Evolutionary conservation across 2,888 invertebrate genomes (phyloP).

Genomic region (Electrophaes corylata): DNA sequence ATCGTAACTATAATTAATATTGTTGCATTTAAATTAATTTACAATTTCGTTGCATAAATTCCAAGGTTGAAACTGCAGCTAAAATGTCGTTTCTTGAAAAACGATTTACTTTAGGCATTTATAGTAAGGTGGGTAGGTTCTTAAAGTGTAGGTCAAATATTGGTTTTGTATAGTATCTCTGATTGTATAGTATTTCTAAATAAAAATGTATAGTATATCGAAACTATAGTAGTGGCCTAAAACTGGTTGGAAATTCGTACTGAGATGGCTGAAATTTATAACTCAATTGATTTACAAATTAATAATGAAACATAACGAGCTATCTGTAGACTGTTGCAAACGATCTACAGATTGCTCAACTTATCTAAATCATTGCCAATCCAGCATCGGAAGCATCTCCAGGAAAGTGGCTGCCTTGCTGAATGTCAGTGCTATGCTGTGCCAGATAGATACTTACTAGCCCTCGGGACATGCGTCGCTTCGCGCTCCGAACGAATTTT

Average conservation of each 20-base stretch:
- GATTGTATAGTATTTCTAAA: no score
- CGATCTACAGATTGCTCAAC: not conserved
- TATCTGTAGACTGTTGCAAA: not conserved
- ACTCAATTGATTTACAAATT: not conserved
- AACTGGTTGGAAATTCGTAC: not conserved
- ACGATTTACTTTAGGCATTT: no score
- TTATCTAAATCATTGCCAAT: not conserved
- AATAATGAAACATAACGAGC: not conserved
- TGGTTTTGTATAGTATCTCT: no score
- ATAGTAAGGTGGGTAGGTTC: no score
- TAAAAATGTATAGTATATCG: not conserved
- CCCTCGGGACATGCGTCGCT: not conserved
- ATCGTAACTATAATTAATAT: no score
- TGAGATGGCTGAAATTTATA: not conserved
- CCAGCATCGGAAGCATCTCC: no score
- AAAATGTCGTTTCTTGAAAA: no score
- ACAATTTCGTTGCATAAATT: not conserved
- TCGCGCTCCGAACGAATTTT: not conserved
- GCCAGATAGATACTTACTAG: not conserved
- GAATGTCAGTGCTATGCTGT: no score
- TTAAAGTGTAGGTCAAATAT: no score
- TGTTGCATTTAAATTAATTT: not conserved
- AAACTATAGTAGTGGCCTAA: slow-evolving; percentile 3
- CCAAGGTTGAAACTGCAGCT: not conserved
- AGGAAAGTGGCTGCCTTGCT: no score